Base-by-base conservation (phyloP, 2,113 vertebrate genomes). In the Trematomus loennbergii region DNA sequence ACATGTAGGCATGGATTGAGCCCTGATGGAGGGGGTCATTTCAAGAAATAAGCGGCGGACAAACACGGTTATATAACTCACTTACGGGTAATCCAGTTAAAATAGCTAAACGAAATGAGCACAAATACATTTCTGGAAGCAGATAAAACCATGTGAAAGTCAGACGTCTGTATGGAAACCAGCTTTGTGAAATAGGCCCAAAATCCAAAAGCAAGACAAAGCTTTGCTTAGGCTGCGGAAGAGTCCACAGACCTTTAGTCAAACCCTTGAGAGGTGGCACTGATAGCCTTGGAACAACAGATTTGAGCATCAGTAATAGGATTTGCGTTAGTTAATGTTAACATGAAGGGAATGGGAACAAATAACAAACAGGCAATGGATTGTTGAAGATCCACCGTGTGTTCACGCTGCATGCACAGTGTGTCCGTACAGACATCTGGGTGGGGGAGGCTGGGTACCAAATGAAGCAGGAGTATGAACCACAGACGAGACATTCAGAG, bases 141-240 rank as follows among this genome's bases (percentile, higher is more conserved):
- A 62, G 64, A 63, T 83, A 68, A 40, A 68, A 69, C 55, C 92
- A 93, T 92, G 93, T 95, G 93, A 94, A 94, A 93, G 93, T 94
- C 92, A 73, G 62, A 81, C 73, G 66, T 73, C 46, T 71, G 43
- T 75, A 79, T 75, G 82, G 63, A 81, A 88, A 90, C 89, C 90
- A 93, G 93, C 90, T 93, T 89, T 91, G 85, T 94, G 88, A 92
- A 93, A 91, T 84, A 89, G 71, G 84, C 87, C 87, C 87, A 67
- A 90, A 89, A 52, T 85, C 72, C 82, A 93, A 91, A 91, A 93
- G 82, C 92, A 87, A 88, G 63, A 85, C 89, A 92, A 91, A 94
- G 89, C 88, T 92, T 78, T 91, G 90, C 87, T 78, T 63, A 84
- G 87, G 76, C 87, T 91, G 88, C 70, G 81, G 72, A 82, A 45